Conservation (phyloP, 2,888 invertebrate species). For the Erebia aethiops region DNA sequence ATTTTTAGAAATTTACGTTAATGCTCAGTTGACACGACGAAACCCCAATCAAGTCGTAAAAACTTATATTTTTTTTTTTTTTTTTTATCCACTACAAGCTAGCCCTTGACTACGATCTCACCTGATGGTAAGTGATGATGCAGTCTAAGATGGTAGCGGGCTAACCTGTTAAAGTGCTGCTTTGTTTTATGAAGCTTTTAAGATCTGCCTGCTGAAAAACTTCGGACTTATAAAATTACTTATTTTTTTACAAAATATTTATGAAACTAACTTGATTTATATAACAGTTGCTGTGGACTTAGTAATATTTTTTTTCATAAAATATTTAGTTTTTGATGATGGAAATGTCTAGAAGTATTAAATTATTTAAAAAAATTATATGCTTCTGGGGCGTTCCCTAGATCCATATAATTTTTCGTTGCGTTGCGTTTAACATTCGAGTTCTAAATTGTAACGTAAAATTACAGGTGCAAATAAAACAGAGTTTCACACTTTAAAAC, state of each 20-base stretch:
- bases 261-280: background rate
- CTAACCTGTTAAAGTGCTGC: background rate
- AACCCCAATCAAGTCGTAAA: background rate
- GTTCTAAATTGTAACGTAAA: background rate
- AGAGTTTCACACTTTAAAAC: constrained; percentile 17
- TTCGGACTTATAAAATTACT: background rate
- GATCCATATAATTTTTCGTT: background rate
- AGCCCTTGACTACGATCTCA: too few species aligned
- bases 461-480: constrained; percentile 4
- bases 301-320: background rate
- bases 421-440: background rate
- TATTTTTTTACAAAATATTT: background rate
- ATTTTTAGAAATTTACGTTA: background rate
- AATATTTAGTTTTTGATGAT: background rate
- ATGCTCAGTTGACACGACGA: background rate
- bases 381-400: too few species aligned
- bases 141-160: too few species aligned
- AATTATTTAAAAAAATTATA: too few species aligned
- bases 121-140: too few species aligned
- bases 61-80: too few species aligned
- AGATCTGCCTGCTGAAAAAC: background rate
- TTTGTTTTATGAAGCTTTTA: background rate
- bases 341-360: too few species aligned
- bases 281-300: too few species aligned
- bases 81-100: too few species aligned